Percentiles rank a stretch among this genome's conserved stretches.
Conservation (phyloP, 2,888 invertebrate species). For the Drosophila nr. medialis region DNA sequence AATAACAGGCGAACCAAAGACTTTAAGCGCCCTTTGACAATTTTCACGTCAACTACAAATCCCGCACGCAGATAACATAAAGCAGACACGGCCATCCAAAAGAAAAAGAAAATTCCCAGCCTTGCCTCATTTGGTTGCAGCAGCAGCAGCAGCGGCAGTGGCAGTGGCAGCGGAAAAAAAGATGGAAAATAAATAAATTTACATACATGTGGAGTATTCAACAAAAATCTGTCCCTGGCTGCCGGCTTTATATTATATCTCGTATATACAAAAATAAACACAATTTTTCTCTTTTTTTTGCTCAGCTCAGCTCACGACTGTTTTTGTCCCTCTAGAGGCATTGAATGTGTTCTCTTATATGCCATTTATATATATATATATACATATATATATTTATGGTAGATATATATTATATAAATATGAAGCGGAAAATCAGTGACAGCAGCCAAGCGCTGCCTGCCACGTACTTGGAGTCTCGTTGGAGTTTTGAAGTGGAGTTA, state of each 20-base stretch:
- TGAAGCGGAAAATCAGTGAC: conserved; percentile 79
- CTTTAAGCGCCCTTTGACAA: conserved; percentile 79
- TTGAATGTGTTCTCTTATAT: conserved; percentile 36
- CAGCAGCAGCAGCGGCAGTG: conserved; percentile 14
- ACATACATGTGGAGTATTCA: conserved; percentile 40
- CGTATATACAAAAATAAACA: conserved; percentile 70
- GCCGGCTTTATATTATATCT: conserved; percentile 60
- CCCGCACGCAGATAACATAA: conserved; percentile 57
- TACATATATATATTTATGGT: conserved; percentile 7
- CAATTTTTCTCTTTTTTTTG: conserved; percentile 63
- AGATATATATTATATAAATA: conserved; percentile 61
- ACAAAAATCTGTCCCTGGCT: conserved; percentile 63
- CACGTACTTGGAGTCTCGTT: conserved; percentile 53
- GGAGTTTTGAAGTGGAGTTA: conserved; percentile 78
- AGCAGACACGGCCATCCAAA: conserved; percentile 49
- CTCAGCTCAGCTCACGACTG: conserved; percentile 29
- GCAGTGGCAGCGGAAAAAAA: conserved; percentile 9
- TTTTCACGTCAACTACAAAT: conserved; percentile 77
- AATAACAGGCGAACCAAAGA: conserved; percentile 48
- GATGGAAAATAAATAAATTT: conserved; percentile 58
- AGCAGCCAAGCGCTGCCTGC: conserved; percentile 57
- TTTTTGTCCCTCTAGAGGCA: conserved; percentile 61
- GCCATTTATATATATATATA: conserved; percentile 8
- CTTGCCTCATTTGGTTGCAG: conserved; percentile 51
- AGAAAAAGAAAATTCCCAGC: conserved; percentile 63